Base-by-base conservation (phyloP, 2,113 vertebrate genomes). In the Cottus gobio region DNA sequence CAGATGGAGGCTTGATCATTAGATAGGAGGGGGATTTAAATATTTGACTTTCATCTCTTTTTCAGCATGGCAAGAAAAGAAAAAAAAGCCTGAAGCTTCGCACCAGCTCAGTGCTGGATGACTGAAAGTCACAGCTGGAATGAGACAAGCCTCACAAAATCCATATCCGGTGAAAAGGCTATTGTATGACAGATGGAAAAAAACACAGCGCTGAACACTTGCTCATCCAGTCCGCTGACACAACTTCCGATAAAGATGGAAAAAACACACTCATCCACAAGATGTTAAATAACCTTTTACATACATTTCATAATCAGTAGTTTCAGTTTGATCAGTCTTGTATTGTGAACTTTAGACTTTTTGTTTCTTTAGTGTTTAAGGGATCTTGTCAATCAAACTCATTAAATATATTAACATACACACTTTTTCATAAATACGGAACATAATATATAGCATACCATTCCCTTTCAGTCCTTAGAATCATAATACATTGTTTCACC, bases 151-250 rank as follows among this genome's bases (percentile, higher is more conserved):
- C n/a, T 84, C 26, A 42, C 26, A 70, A 82, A 80, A 81, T 65
- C 69, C 46, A 76, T 66, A 78, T 86, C 82, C 61, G 54, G 68
- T 69, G 37, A 48, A 70, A 48, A 84, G 62, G 31, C 52, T 24
- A 42, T 75, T 79, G 79, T 74, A 16, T 75, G 84, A 88, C 88
- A 87, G 89, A 88, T 93, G 89, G 77, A 80, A 87, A 89, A 92
- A 88, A 46, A 20, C 80, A 81, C 80, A 81, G 61, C 60, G 1
- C 4, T 7, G 61, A 75, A 67, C 46, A 76, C 76, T 81, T 65
- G 62, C 71, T 83, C 72, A 24, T 66, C 67, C 85, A 52, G 66
- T 11, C 8, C 0, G 0, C 54, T 84, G 82, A 85, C 80, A 84
- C 56, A 24, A 80, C 66, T 78, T 90, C 81, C 31, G 30, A 71